Percentiles rank a stretch among this genome's conserved stretches.
These are phyloP conservation scores for Drosophila formosana DNA, from an alignment of 2,888 invertebrate genomes.

Conservation along the genomic window DNA sequence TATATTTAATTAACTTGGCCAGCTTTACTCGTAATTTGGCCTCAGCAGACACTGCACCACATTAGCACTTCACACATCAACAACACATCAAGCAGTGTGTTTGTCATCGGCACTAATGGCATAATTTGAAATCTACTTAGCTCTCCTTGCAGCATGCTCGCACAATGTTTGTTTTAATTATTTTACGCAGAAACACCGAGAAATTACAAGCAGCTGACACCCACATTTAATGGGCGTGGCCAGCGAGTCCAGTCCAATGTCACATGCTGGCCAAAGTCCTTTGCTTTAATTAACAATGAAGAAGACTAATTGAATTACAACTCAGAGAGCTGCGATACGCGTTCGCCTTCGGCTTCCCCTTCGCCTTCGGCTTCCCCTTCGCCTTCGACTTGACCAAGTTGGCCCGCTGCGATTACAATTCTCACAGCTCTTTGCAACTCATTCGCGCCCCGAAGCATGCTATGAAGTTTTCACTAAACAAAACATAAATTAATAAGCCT, in stretches of 20 bases:
- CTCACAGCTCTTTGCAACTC: slow-evolving; percentile 9
- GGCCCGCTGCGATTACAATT: slow-evolving; percentile 15
- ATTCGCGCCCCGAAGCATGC: slow-evolving; percentile 32
- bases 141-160: slow-evolving; percentile 26
- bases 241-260: slow-evolving; percentile 12
- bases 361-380: too few relatives aligned
- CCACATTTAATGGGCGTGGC: slow-evolving; percentile 45
- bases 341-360: too few relatives aligned
- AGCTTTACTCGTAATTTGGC: slow-evolving; percentile 16
- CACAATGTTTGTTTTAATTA: slow-evolving; percentile 72
- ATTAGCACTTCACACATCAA: slow-evolving; percentile 60
- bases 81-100: background rate
- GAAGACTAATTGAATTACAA: slow-evolving; percentile 69
- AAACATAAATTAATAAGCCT: slow-evolving; percentile 11
- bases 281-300: slow-evolving; percentile 65
- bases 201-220: slow-evolving; percentile 44
- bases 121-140: slow-evolving; percentile 81
- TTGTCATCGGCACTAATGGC: slow-evolving; percentile 80
- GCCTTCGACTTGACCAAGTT: slow-evolving; percentile 8
- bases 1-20: slow-evolving; percentile 24
- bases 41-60: slow-evolving; percentile 27
- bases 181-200: slow-evolving; percentile 61
- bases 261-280: slow-evolving; percentile 32
- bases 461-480: slow-evolving; percentile 26
- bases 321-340: slow-evolving; percentile 1